These are phyloP conservation scores for Athripsodes cinereus DNA, from an alignment of 2,888 invertebrate genomes.

Conservation along the genomic window DNA sequence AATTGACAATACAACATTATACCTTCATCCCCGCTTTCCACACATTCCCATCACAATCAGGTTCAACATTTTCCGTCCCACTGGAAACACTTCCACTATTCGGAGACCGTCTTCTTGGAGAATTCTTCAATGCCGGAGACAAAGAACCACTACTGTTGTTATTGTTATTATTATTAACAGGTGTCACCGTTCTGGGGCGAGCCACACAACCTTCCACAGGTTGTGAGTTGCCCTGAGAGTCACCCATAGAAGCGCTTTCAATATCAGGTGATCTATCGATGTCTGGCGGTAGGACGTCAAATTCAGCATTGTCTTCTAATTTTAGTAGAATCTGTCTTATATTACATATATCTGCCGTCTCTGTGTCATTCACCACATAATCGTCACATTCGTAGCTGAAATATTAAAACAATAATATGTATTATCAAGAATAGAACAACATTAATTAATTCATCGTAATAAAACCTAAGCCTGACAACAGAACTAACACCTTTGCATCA, in stretches of 20 bases:
- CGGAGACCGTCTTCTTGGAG: slow-evolving; percentile 17
- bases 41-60: slow-evolving; percentile 13
- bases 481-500: too few species aligned
- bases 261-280: slow-evolving; percentile 28
- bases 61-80: slow-evolving; percentile 18
- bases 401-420: too few species aligned
- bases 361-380: slow-evolving; percentile 67
- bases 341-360: slow-evolving; percentile 50
- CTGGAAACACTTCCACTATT: slow-evolving; percentile 18
- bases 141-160: not conserved
- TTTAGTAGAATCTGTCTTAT: slow-evolving; percentile 43
- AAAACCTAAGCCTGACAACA: too few species aligned
- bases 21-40: slow-evolving; percentile 21
- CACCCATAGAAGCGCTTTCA: slow-evolving; percentile 30
- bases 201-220: not conserved
- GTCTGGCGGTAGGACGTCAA: slow-evolving; percentile 35
- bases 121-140: slow-evolving; percentile 14
- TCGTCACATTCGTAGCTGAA: slow-evolving; percentile 74
- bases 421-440: too few species aligned
- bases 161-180: not conserved
- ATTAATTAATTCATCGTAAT: too few species aligned
- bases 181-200: slow-evolving; percentile 8
- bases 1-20: not conserved
- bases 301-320: slow-evolving; percentile 32
- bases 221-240: not conserved